Base-by-base conservation (phyloP, 2,113 vertebrate species). In the Poeciliopsis retropinna region DNA sequence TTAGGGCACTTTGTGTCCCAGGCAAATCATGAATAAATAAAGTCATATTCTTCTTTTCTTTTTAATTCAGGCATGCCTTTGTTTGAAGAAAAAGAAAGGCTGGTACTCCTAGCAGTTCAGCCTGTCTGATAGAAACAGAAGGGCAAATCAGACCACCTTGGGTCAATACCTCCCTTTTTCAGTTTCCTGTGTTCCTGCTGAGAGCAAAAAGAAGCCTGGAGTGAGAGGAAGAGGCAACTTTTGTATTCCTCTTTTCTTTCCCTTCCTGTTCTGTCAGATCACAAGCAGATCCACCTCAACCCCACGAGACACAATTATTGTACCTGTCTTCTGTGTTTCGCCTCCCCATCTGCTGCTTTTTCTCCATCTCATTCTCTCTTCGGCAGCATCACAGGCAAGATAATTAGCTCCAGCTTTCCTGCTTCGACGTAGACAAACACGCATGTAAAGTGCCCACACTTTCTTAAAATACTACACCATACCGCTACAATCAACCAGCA, bases 251-350 rank as follows among this genome's bases (percentile, higher is more conserved):
- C 32, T 31, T 63, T 57, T 68, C 5, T n/a, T 41, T 31, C 34
- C 10, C 37, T 47, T 39, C 31, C 70, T 19, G 9, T 57, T 76
- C 12, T 79, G 78, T 79, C 76, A 76, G 79, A 83, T 81, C 75
- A 57, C 68, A 72, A 64, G 44, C 29, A 17, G 70, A 72, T 70
- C 75, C 64, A 68, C 28, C 68, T 64, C 61, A 17, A 70, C 73
- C 87, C 73, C 57, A 17, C 25, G 75, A 87, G 84, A 80, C 80
- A 76, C 86, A 88, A 89, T 88, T 89, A 63, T 37, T 72, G 60
- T 72, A 85, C 77, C 86, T 68, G 61, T 47, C 69, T 82, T 63
- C 44, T 76, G 80, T 67, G 39, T 67, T 83, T 63, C 73, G 64
- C 72, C 70, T 81, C 73, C 64, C 17, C 78, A 60, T 29, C 44